Evolutionary conservation across 2,113 vertebrate species (phyloP), one percentile per base, ranked within the genome.

Genomic region (Acanthochromis polyacanthus): DNA sequence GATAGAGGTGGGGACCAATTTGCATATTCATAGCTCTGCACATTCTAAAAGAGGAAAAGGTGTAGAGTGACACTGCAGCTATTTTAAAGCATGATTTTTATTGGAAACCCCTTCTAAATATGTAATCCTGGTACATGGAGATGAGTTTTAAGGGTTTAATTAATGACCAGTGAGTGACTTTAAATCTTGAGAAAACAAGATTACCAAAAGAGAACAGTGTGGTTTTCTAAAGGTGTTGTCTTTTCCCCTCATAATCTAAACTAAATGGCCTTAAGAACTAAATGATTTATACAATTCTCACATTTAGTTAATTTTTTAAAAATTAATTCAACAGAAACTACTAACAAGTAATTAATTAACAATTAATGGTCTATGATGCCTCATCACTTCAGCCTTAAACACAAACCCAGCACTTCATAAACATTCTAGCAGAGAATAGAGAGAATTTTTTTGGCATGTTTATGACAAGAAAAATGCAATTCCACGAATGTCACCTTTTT

Each of bases 401-500:
- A 20, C 17, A 56, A 62, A 46, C 22, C 28, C 20, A 22, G 15
- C 16, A 69, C 10, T 52, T 58, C n/a, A 66, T 40, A 30, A 71
- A 57, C 52, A 40, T 5, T 38, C 36, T 40, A 36, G 22, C 25
- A 57, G 20, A 51, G n/a, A 68, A 51, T 45, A 50, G 17, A 43
- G 6, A 52, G 14, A 5, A 9, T 46, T 22, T 48, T 72, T n/a
- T 48, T 19, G 17, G 22, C 38, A 40, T 28, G 50, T 71, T 68
- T 64, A 55, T 55, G 25, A 77, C 51, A 58, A 64, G 53, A 68
- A 15, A 56, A 48, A 71, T 38, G 5, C 10, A 76, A 64, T 66
- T 74, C 15, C 36, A 63, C 20, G 3, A 1, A 20, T 76, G 82
- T 61, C 52, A 71, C 1, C 3, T 58, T 55, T 62, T 69, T 65